Evolutionary conservation across 1,140 invertebrate species (phyloP).

Genomic region (Leptoteleia sp.): DNA sequence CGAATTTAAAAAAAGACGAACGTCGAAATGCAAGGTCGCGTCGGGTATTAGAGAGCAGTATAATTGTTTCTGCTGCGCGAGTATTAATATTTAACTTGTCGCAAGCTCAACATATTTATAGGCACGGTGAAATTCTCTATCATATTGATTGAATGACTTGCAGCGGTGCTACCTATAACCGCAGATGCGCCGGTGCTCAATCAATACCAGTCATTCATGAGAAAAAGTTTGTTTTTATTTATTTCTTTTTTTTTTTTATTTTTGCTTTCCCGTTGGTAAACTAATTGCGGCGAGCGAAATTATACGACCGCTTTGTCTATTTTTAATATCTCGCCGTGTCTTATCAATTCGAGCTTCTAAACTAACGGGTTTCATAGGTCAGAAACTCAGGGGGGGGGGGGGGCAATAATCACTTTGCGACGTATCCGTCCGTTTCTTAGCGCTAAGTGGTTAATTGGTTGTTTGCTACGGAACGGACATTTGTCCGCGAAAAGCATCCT

Average conservation of each 20-base stretch:
- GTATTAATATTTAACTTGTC: conserved; percentile 41
- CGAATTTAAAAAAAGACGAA: conserved; percentile 4
- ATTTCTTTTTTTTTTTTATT: too few species aligned
- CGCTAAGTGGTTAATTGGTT: conserved; percentile 9
- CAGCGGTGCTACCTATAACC: conserved; percentile 18
- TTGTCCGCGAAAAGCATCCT: background rate
- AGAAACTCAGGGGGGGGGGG: too few species aligned
- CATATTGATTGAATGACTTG: conserved; percentile 40
- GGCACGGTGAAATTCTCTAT: conserved; percentile 26
- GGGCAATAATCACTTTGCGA: background rate
- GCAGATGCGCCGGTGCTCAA: conserved; percentile 8
- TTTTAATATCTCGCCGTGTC: conserved; percentile 10
- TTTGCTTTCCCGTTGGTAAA: conserved; percentile 22
- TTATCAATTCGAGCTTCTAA: conserved; percentile 3
- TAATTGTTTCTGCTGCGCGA: conserved; percentile 22
- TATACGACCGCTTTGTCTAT: conserved; percentile 13
- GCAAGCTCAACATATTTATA: conserved; percentile 50
- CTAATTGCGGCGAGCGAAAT: conserved; percentile 3
- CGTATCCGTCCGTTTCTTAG: conserved; percentile 3
- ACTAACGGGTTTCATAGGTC: conserved; percentile 1
- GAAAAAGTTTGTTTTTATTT: conserved; percentile 9
- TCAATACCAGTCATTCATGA: conserved; percentile 47
- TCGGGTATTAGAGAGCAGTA: conserved; percentile 5
- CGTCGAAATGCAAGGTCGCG: conserved; percentile 32
- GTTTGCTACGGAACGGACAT: background rate